Base-by-base conservation (phyloP, 1,140 invertebrate species). In the Drosophila seguyi region DNA sequence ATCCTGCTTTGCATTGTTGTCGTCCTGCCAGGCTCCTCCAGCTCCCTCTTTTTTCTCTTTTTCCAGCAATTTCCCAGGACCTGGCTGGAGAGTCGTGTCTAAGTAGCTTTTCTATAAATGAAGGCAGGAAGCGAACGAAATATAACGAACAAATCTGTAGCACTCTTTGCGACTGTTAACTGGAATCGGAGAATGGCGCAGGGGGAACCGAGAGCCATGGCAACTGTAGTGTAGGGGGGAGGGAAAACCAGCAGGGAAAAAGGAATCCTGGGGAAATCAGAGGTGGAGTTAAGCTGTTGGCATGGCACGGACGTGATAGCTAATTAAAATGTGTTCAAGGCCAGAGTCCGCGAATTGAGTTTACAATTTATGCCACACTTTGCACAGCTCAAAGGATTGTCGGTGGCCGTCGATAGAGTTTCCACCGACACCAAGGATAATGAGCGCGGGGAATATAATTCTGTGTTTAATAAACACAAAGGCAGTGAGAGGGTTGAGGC, bases 281-380 rank as follows among this genome's bases (percentile, higher is more conserved):
- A 31, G 44, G n/a, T 4, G 18, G 58, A 31, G 44, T 42, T 67
- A 48, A 65, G 71, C 71, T 75, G 72, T 69, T 69, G 66, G 66
- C 66, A 69, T 67, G 62, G 66, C 61, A 69, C 45, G 66, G 47
- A 69, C 62, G 62, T 84, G 81, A 61, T 83, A 85, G 75, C 85
- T 90, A 90, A 90, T 90, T 90, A 90, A 90, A 90, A 85, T 90
- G 75, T 88, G 87, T 90, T 90, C 88, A 90, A 90, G 77, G 74
- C 39, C 53, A 55, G 48, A 58, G 47, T 65, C 34, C 29, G 62
- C 62, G 62, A 58, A 76, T 60, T 73, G 71, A 59, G 79, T 75
- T 81, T 55, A 56, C 73, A 41, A 27, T 38, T 72, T 53, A 60
- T 60, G 47, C 68, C 66, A 72, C 68, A 71, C 52, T 72, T 58